A percentile compares a stretch with the other conserved stretches of the same genome.
phyloP scores from a whole-genome alignment of 2,797 vertebrate species.

The Zenarchopterus dispar region DNA sequence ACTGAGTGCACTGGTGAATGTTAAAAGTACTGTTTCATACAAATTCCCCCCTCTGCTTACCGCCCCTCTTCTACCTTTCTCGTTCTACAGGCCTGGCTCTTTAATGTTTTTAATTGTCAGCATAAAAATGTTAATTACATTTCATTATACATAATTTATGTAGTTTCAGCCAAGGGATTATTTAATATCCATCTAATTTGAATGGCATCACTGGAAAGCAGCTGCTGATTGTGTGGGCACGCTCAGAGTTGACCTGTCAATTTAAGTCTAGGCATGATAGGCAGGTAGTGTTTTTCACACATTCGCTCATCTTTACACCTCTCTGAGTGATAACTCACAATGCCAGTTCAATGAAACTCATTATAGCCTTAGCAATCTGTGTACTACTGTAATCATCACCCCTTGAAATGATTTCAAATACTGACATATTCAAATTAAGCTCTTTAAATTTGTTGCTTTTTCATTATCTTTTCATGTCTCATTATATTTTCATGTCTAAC shows the following conservation, averaged over 20 bases:
- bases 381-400: background rate
- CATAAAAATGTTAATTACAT: conserved; percentile 82
- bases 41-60: conserved; percentile 20
- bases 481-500: too few species aligned
- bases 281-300: conserved; percentile 62
- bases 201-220: conserved; percentile 64
- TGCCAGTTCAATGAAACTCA: conserved; percentile 18
- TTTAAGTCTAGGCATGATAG: conserved; percentile 64
- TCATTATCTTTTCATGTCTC: too few species aligned
- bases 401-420: background rate
- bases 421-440: background rate
- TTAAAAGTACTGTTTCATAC: conserved; percentile 61
- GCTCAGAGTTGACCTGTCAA: conserved; percentile 69
- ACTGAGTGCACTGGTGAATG: conserved; percentile 43
- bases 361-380: conserved; percentile 6
- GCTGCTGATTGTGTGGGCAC: conserved; percentile 68
- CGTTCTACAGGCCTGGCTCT: conserved; percentile 57
- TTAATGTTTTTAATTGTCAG: conserved; percentile 79
- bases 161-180: conserved; percentile 75
- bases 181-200: conserved; percentile 78
- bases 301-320: conserved; percentile 39
- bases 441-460: too few species aligned
- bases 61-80: conserved; percentile 20
- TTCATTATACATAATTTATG: conserved; percentile 82
- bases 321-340: conserved; percentile 29